Evolutionary conservation across 2,113 vertebrate species (phyloP).

Genomic region (Heterotilapia buettikoferi): DNA sequence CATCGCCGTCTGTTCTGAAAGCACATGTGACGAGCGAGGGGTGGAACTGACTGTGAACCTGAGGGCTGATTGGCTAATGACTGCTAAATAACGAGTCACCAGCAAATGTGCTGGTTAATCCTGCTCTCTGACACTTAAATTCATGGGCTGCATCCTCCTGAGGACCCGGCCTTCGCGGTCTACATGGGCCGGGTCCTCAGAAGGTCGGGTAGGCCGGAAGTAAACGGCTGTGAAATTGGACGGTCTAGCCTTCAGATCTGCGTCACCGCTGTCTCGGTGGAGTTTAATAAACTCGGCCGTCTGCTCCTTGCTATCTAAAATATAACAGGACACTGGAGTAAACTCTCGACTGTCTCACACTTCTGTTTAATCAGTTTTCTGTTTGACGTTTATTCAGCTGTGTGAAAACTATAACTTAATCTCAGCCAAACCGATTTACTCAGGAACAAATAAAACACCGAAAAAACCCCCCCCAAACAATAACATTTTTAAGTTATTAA

Average conservation of each 20-base stretch:
- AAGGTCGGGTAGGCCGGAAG: neutral
- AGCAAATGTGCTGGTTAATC: neutral
- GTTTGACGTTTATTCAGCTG: neutral
- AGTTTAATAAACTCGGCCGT: neutral
- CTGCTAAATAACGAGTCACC: neutral
- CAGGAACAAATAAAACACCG: too few relatives aligned
- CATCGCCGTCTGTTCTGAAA: neutral
- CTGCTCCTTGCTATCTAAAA: neutral
- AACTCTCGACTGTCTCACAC: neutral
- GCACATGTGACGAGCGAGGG: neutral
- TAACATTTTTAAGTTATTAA: too few relatives aligned
- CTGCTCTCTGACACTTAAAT: neutral
- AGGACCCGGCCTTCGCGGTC: accelerated
- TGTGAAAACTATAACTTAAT: neutral
- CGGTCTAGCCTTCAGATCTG: accelerated
- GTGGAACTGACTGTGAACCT: neutral
- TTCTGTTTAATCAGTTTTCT: neutral
- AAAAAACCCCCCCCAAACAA: too few relatives aligned
- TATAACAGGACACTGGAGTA: neutral
- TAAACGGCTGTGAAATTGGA: accelerated
- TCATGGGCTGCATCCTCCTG: neutral
- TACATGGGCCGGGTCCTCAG: neutral
- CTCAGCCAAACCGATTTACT: too few relatives aligned
- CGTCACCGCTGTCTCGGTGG: neutral
- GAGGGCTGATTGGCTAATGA: neutral